Evolutionary conservation across 2,888 invertebrate species (phyloP), one percentile per base, ranked within the genome.

Genomic region (Halictus quadricinctus): DNA sequence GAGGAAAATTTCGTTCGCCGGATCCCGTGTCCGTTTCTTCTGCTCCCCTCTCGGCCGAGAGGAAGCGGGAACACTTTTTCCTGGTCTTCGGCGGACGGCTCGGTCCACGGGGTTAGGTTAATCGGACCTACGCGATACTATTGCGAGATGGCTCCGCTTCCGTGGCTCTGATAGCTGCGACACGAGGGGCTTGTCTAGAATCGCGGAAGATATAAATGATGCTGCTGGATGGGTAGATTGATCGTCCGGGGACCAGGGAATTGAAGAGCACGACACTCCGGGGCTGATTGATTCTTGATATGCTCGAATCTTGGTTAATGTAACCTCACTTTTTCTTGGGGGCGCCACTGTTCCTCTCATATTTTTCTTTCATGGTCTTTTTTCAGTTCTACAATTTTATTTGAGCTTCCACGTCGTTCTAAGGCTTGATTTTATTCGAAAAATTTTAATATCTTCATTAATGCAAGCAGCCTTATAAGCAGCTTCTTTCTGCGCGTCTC

Each of bases 1-100:
- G 58, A 76, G 74, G 85, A 75, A 87, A 87, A 86, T 73, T 88
- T 85, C 82, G 83, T 81, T 75, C 82, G 80, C 76, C 43, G 83
- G 75, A 54, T 54, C 79, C 82, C 41, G 76, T 78, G 76, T 78
- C 73, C 81, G 83, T 85, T 82, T 81, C 81, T 73, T 72, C 29
- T 18, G n/a, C 54, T 69, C 58, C 46, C 18, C 4, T 18, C 21
- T 43, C 41, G 69, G 21, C 4, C 12, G 12, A 21, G 69, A 36
- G 72, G 72, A 36, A 29, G 29, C 36, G 21, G 66, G 18, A 48
- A 72, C 29, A 50, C 21, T 25, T 58, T 54, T 36, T n/a, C 54
- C 29, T 21, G n/a, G 18, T 48, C 25, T 74, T 50, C 73, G 58
- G 60, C 12, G 60, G 72, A 2, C 48, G 18, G 66, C 54, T 18